phyloP scores from a whole-genome alignment of 1,140 invertebrate genomes.

The Lutraria rhynchaena region DNA sequence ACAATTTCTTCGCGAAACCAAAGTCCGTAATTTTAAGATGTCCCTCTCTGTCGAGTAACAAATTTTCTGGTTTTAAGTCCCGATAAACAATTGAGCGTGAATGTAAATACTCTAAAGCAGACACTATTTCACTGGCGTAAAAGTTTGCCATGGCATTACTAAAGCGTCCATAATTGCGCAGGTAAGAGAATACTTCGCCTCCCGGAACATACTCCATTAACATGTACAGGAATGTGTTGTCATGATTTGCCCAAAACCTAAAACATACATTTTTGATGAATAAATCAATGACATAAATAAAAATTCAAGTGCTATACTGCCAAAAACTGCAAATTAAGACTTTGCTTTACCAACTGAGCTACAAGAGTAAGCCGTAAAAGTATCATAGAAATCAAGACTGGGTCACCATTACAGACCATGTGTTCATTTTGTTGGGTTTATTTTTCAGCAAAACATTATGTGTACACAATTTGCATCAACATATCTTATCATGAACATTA shows the following conservation, averaged over 20 bases:
- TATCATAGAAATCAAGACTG: too few species aligned
- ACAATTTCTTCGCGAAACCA: constrained; percentile 97
- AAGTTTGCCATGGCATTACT: constrained; percentile 93
- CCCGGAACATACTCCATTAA: constrained; percentile 95
- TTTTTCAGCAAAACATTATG: too few species aligned
- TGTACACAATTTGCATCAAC: too few species aligned
- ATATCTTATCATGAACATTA: too few species aligned
- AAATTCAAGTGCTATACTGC: too few species aligned
- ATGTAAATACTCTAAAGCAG: constrained; percentile 96
- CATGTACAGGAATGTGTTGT: constrained; percentile 93
- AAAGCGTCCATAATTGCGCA: constrained; percentile 95
- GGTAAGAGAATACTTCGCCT: constrained; percentile 97
- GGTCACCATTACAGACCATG: not conserved
- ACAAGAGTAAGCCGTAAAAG: too few species aligned
- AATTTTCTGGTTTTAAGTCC: constrained; percentile 94
- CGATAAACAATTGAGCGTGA: constrained; percentile 80
- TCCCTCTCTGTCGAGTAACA: constrained; percentile 94
- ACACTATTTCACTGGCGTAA: constrained; percentile 96
- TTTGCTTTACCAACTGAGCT: too few species aligned
- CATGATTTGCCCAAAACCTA: constrained; percentile 95
- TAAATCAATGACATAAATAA: too few species aligned
- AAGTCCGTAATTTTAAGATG: constrained; percentile 99
- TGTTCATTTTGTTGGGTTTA: too few species aligned
- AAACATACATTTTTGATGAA: constrained; percentile 67
- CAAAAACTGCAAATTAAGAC: too few species aligned